A percentile compares a stretch with the other conserved stretches of the same genome.
phyloP scores from a whole-genome alignment of 2,113 vertebrate species.

The Scomber scombrus region DNA sequence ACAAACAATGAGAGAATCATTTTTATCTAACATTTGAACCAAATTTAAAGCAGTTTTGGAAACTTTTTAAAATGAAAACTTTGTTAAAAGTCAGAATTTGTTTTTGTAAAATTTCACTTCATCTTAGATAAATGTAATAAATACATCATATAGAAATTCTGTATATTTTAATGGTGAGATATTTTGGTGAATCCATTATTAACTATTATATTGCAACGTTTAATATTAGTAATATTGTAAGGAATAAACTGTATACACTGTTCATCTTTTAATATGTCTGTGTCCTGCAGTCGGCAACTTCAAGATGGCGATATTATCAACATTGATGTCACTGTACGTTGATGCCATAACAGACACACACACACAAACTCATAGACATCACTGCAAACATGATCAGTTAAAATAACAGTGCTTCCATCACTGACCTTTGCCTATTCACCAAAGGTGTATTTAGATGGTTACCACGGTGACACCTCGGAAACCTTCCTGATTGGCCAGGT shows the following conservation, averaged over 20 bases:
- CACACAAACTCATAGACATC: not conserved
- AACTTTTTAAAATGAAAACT: too few species aligned
- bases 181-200: not conserved
- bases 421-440: not conserved
- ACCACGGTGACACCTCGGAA: constrained; percentile 98
- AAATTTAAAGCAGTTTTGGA: not conserved
- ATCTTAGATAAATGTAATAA: not conserved
- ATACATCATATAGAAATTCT: not conserved
- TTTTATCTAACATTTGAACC: not conserved
- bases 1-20: not conserved
- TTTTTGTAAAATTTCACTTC: too few species aligned
- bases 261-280: not conserved
- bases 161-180: not conserved
- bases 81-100: too few species aligned
- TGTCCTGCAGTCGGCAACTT: constrained; percentile 91
- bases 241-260: not conserved
- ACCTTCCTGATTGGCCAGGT: constrained; percentile 95
- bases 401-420: not conserved
- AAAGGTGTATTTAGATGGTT: constrained; percentile 95
- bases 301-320: constrained; percentile 98
- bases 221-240: not conserved
- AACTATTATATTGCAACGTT: not conserved
- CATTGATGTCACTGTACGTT: constrained; percentile 97
- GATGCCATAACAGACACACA: not conserved
- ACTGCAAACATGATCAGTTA: not conserved